Evolutionary conservation across 2,113 vertebrate species (phyloP).

Genomic region (Myanophis thanlyinensis): DNA sequence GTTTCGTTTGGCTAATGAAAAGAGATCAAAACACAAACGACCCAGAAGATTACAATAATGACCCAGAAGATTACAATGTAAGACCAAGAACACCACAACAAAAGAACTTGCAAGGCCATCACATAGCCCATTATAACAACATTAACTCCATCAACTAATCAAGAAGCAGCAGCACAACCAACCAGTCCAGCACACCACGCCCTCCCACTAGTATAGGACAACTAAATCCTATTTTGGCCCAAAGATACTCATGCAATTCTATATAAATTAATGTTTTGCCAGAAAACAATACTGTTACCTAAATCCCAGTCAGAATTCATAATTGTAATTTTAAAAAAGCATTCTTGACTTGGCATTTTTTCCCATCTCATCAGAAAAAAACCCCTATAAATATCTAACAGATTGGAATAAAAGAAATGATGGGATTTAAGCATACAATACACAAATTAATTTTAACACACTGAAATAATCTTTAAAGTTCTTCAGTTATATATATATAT

Average conservation of each 20-base stretch:
- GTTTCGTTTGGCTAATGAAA: too few species aligned
- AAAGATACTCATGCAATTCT: background rate
- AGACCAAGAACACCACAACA: too few species aligned
- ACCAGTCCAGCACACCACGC: too few species aligned
- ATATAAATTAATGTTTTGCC: background rate
- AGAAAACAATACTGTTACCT: background rate
- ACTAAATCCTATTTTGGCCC: background rate
- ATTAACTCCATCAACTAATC: too few species aligned
- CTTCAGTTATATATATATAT: background rate
- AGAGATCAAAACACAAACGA: too few species aligned
- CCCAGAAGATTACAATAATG: too few species aligned
- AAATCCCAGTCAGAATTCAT: background rate
- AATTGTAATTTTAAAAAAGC: background rate
- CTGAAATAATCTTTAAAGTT: background rate
- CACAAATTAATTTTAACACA: background rate
- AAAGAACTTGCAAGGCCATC: too few species aligned
- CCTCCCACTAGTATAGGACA: too few species aligned
- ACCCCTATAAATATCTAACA: background rate
- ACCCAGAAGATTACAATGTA: too few species aligned
- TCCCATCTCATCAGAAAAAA: background rate
- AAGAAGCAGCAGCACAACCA: too few species aligned
- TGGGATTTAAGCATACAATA: background rate
- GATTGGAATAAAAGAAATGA: background rate
- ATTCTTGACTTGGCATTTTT: background rate
- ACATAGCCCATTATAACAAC: too few species aligned